These are phyloP conservation scores for Potorous gilbertii DNA, from an alignment of 2,797 vertebrate genomes.

Conservation along the genomic window DNA sequence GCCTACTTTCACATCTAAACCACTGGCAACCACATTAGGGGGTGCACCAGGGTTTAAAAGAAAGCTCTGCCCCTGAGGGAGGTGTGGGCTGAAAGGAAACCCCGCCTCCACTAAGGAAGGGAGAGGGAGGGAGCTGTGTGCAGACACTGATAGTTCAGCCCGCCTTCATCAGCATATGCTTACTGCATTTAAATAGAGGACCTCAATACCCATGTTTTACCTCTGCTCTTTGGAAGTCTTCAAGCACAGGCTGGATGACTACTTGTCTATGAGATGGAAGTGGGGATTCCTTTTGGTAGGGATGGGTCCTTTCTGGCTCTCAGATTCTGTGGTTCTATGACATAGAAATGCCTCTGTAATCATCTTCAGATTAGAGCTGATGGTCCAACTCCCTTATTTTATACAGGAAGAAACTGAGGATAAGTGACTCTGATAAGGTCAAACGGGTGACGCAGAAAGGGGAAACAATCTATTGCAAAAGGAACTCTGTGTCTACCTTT, in stretches of 20 bases:
- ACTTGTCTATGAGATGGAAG: background rate
- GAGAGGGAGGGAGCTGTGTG: background rate
- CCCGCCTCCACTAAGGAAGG: background rate
- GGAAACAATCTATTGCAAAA: background rate
- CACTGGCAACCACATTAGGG: background rate
- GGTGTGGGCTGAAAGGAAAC: background rate
- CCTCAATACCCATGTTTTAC: background rate
- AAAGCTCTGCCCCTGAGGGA: background rate
- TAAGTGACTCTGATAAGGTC: background rate
- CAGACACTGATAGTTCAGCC: background rate
- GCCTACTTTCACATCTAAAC: background rate
- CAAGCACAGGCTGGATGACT: background rate
- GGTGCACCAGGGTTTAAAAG: background rate
- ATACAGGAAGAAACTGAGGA: background rate
- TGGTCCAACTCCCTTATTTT: background rate
- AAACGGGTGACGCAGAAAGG: background rate
- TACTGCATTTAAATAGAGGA: background rate
- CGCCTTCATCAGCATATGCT: background rate
- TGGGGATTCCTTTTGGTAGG: background rate
- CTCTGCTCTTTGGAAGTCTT: background rate
- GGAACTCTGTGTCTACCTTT: background rate
- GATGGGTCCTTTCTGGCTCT: background rate
- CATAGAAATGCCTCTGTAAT: background rate
- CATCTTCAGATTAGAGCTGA: background rate
- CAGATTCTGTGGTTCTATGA: background rate